A percentile compares a stretch with the other conserved stretches of the same genome.
Conservation (phyloP, 2,888 invertebrate genomes). For the Isotomurus palustris region DNA sequence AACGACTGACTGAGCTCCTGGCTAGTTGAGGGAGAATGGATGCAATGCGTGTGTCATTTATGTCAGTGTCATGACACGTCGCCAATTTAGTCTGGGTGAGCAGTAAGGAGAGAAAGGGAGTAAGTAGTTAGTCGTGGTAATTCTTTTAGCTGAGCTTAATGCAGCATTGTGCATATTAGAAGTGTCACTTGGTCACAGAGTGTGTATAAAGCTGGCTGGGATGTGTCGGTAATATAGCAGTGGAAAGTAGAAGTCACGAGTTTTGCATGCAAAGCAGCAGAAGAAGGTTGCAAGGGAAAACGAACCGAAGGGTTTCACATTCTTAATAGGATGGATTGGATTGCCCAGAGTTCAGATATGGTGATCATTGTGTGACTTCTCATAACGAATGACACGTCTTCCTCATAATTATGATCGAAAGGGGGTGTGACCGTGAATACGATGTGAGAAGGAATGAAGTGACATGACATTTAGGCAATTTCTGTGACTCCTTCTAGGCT, state of each 20-base stretch:
- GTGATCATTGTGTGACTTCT: neutral
- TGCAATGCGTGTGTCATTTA: conserved; percentile 6
- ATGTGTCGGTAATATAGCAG: neutral
- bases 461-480: conserved; percentile 1
- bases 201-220: neutral
- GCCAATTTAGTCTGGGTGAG: conserved; percentile 24
- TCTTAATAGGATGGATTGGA: neutral
- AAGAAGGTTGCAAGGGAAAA: no score
- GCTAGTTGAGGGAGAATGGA: neutral
- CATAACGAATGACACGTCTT: conserved; percentile 27
- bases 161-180: no score
- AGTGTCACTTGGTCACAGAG: neutral
- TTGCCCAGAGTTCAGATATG: neutral
- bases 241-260: conserved; percentile 2
- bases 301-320: neutral
- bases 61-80: conserved; percentile 26
- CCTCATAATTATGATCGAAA: conserved; percentile 31
- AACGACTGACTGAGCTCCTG: no score
- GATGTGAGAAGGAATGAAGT: conserved; percentile 4
- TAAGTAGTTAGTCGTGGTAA: no score
- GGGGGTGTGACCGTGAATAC: conserved; percentile 21
- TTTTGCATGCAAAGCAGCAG: conserved; percentile 9
- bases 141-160: no score
- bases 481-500: neutral
- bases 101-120: neutral